Percentiles rank a stretch among this genome's conserved stretches.
phyloP scores from a whole-genome alignment of 1,140 invertebrate genomes.

The Trialeurodes vaporariorum region DNA sequence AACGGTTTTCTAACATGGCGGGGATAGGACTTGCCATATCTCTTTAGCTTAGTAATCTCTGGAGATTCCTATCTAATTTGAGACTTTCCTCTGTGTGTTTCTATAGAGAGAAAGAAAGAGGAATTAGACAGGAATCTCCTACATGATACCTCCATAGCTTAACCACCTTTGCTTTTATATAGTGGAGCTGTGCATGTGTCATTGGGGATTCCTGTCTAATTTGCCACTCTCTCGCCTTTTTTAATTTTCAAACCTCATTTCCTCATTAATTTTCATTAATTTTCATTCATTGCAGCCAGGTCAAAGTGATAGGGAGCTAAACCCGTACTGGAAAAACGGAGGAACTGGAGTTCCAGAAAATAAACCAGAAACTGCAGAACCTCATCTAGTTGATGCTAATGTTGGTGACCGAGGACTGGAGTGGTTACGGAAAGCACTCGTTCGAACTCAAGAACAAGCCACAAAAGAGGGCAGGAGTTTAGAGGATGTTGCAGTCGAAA shows the following conservation, averaged over 20 bases:
- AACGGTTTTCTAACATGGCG: too few species aligned
- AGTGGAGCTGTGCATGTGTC: too few species aligned
- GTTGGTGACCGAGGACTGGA: slow-evolving; percentile 36
- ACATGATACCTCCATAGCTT: background rate
- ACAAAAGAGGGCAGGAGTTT: slow-evolving; percentile 40
- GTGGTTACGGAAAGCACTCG: slow-evolving; percentile 46
- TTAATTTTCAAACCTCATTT: background rate
- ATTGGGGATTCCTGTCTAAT: too few species aligned
- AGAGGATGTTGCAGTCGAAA: slow-evolving; percentile 47
- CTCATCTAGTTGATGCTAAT: slow-evolving; percentile 2
- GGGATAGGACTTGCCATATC: too few species aligned
- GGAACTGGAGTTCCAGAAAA: slow-evolving; percentile 60
- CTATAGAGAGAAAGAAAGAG: background rate
- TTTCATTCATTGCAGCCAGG: slow-evolving; percentile 42
- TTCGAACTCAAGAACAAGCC: slow-evolving; percentile 45
- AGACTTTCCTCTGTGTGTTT: too few species aligned
- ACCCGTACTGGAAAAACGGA: slow-evolving; percentile 86
- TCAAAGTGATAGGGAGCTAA: slow-evolving; percentile 63
- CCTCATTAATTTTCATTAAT: slow-evolving; percentile 2
- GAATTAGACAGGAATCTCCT: background rate
- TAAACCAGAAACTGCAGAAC: slow-evolving; percentile 25
- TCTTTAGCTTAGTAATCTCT: too few species aligned
- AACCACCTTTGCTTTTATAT: too few species aligned
- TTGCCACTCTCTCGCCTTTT: too few species aligned
- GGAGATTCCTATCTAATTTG: too few species aligned